These are phyloP conservation scores for Ophion obscuratus DNA, from an alignment of 2,888 invertebrate species.

Conservation along the genomic window DNA sequence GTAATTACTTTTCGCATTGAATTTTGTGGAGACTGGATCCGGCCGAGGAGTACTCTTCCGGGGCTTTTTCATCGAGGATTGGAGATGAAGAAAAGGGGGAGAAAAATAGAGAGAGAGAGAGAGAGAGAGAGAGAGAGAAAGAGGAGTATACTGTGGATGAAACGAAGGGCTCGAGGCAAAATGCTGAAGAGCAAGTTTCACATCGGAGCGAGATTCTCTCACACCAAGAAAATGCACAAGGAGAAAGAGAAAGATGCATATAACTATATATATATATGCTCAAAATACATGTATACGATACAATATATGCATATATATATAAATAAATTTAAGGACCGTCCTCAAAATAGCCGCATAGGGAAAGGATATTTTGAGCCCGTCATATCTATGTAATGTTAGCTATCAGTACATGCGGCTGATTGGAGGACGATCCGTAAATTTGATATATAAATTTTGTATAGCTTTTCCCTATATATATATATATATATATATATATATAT, in stretches of 20 bases:
- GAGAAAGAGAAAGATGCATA: neutral
- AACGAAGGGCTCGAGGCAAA: slow-evolving; percentile 33
- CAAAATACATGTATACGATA: neutral
- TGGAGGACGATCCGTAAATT: no score
- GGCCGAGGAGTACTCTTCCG: slow-evolving; percentile 9
- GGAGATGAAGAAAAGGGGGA: slow-evolving; percentile 18
- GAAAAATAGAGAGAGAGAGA: neutral
- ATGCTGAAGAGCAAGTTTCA: slow-evolving; percentile 59
- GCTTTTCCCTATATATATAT: neutral
- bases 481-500: neutral
- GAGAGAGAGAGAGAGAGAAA: neutral
- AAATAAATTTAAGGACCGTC: neutral
- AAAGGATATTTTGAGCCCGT: no score
- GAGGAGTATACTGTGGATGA: slow-evolving; percentile 23
- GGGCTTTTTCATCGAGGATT: slow-evolving; percentile 49
- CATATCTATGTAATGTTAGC: no score
- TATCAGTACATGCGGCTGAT: no score
- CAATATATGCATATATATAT: neutral
- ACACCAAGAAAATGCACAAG: slow-evolving; percentile 8
- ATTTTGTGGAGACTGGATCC: slow-evolving; percentile 42
- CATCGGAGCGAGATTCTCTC: slow-evolving; percentile 45
- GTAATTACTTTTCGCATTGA: slow-evolving; percentile 55
- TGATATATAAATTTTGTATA: no score
- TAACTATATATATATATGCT: neutral
- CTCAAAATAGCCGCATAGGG: no score